Percentiles rank a stretch among this genome's conserved stretches.
These are phyloP conservation scores for Trichonephila clavata DNA, from an alignment of 1,140 invertebrate species.

Conservation along the genomic window DNA sequence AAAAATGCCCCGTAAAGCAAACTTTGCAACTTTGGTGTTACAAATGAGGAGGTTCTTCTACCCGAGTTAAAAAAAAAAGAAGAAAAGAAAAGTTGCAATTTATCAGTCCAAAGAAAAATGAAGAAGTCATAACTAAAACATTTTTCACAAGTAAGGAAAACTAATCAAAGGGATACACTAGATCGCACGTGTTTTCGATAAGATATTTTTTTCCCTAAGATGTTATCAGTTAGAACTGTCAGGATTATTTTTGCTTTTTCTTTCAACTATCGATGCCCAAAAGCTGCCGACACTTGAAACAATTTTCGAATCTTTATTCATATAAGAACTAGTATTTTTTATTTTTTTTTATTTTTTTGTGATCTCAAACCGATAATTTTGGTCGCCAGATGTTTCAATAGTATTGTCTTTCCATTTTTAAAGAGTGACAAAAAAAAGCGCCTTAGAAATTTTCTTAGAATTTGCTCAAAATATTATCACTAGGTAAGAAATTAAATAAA, in stretches of 20 bases:
- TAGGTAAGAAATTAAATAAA: neutral
- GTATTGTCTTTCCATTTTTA: neutral
- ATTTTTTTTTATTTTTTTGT: too few relatives aligned
- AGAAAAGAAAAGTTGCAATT: neutral
- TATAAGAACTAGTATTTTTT: neutral
- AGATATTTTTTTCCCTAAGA: constrained; percentile 6
- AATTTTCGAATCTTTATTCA: constrained; percentile 5
- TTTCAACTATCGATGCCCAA: neutral
- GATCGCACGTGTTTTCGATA: constrained; percentile 23
- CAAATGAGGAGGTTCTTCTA: neutral
- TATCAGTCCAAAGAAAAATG: constrained; percentile 46
- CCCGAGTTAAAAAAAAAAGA: neutral
- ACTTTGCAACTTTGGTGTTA: neutral
- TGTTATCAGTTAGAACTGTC: constrained; percentile 21
- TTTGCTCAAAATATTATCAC: too few relatives aligned
- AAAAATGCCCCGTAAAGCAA: neutral
- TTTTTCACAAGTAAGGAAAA: constrained; percentile 54
- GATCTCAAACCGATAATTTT: constrained; percentile 32
- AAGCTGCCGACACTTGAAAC: neutral
- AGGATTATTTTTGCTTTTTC: neutral
- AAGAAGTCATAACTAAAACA: constrained; percentile 52
- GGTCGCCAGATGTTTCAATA: constrained; percentile 33
- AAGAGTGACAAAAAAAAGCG: neutral
- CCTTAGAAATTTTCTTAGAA: neutral
- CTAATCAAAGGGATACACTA: constrained; percentile 32